A percentile compares a stretch with the other conserved stretches of the same genome.
Conservation (phyloP, 2,797 vertebrate species). For the Meda fulgida region DNA sequence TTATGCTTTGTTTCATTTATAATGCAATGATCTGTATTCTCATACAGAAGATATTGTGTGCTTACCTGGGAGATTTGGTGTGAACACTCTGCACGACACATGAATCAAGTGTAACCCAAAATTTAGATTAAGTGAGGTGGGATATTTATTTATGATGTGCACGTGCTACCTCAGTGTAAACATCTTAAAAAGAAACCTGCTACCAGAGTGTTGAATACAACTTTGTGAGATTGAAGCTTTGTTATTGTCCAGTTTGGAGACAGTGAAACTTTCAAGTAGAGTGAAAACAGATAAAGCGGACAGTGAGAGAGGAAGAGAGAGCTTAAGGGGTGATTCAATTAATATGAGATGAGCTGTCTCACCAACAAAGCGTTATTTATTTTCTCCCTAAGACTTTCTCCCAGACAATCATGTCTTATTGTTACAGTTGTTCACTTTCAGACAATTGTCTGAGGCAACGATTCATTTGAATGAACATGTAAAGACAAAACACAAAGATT, state of each 20-base stretch:
- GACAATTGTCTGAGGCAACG: background rate
- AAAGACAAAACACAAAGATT: constrained; percentile 8
- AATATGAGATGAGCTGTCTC: constrained; percentile 35
- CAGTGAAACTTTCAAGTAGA: constrained; percentile 32
- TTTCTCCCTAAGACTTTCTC: constrained; percentile 24
- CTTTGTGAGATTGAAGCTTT: constrained; percentile 19
- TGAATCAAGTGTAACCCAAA: constrained; percentile 19
- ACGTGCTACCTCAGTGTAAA: background rate
- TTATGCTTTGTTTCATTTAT: background rate
- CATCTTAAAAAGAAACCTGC: constrained; percentile 32
- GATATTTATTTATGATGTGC: constrained; percentile 33
- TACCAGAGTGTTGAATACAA: constrained; percentile 7
- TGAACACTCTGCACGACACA: background rate
- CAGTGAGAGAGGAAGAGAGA: background rate
- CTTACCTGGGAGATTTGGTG: constrained; percentile 2
- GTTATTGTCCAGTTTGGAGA: constrained; percentile 23
- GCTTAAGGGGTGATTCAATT: constrained; percentile 30
- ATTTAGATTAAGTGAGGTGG: constrained; percentile 30
- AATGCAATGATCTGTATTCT: constrained; percentile 2
- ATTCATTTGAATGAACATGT: constrained; percentile 38
- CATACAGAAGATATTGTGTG: background rate
- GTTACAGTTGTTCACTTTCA: constrained; percentile 29
- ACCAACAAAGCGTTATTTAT: constrained; percentile 29
- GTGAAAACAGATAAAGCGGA: constrained; percentile 33
- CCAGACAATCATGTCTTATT: constrained; percentile 28